These are phyloP conservation scores for Nerophis lumbriciformis DNA, from an alignment of 2,113 vertebrate species.

Conservation along the genomic window DNA sequence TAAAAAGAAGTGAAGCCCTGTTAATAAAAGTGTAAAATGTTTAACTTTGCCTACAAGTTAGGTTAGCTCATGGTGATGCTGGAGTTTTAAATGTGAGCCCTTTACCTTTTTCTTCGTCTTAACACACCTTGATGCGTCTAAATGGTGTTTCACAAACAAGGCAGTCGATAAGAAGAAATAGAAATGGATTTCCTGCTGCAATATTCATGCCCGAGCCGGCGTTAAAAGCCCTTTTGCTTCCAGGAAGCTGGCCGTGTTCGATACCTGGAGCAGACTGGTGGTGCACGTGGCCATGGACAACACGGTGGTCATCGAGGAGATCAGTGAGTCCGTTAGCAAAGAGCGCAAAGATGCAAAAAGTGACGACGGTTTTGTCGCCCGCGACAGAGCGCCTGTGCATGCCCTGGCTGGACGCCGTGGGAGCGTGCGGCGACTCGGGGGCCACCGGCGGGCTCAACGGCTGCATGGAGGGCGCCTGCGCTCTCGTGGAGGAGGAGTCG, in stretches of 20 bases:
- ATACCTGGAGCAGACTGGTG: constrained; percentile 89
- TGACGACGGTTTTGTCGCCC: not conserved
- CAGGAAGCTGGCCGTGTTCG: constrained; percentile 93
- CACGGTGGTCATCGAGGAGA: constrained; percentile 96
- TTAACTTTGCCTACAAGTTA: too few relatives aligned
- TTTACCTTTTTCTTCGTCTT: too few relatives aligned
- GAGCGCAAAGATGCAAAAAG: not conserved
- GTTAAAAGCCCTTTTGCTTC: constrained; percentile 3
- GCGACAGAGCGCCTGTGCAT: constrained; percentile 83
- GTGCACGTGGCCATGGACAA: constrained; percentile 99
- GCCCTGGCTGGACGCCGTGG: constrained; percentile 63
- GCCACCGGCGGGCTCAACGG: constrained; percentile 52
- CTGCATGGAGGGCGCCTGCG: constrained; percentile 78
- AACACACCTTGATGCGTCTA: too few relatives aligned
- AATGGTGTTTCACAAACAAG: too few relatives aligned
- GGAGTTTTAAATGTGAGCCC: too few relatives aligned
- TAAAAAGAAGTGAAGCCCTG: too few relatives aligned
- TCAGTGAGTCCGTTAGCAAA: constrained; percentile 78
- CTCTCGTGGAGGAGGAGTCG: constrained; percentile 64
- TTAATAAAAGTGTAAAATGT: too few relatives aligned
- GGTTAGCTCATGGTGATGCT: too few relatives aligned
- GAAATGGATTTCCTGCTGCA: too few relatives aligned
- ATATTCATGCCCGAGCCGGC: too few relatives aligned
- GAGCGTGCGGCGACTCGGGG: constrained; percentile 57
- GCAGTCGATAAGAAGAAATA: too few relatives aligned